Conservation (phyloP, 2,113 vertebrate species). For the Coregonus clupeaformis region DNA sequence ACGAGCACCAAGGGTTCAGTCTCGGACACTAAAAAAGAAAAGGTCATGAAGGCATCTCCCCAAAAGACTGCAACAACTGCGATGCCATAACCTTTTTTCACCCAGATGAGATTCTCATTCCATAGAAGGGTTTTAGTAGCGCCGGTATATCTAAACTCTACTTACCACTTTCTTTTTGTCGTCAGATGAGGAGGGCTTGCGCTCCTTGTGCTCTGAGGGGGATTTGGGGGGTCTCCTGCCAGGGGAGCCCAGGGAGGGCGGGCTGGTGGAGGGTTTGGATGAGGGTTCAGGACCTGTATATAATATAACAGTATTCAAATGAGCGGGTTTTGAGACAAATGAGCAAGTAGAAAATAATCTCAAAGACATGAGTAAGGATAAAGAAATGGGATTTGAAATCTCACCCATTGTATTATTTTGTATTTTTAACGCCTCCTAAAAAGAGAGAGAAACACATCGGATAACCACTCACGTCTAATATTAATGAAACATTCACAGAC, state of each 20-base stretch:
- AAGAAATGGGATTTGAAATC: not conserved
- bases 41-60: too few species aligned
- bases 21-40: too few species aligned
- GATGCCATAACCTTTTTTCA: too few species aligned
- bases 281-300: slow-evolving; percentile 70
- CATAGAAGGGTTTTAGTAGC: too few species aligned
- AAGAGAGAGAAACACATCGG: slow-evolving; percentile 19
- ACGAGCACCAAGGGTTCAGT: too few species aligned
- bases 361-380: not conserved
- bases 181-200: slow-evolving; percentile 81
- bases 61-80: too few species aligned
- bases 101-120: not conserved
- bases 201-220: slow-evolving; percentile 82
- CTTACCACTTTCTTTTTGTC: slow-evolving; percentile 89
- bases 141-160: too few species aligned
- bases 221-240: slow-evolving; percentile 82
- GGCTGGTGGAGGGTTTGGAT: slow-evolving; percentile 77
- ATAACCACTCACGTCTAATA: not conserved
- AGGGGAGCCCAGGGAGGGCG: slow-evolving; percentile 70
- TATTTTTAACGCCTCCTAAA: slow-evolving; percentile 75
- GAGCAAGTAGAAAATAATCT: too few species aligned
- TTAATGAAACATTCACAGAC: too few species aligned
- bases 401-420: slow-evolving; percentile 69
- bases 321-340: not conserved
- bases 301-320: not conserved